phyloP scores from a whole-genome alignment of 2,797 vertebrate genomes.

The Hydrolagus colliei region DNA sequence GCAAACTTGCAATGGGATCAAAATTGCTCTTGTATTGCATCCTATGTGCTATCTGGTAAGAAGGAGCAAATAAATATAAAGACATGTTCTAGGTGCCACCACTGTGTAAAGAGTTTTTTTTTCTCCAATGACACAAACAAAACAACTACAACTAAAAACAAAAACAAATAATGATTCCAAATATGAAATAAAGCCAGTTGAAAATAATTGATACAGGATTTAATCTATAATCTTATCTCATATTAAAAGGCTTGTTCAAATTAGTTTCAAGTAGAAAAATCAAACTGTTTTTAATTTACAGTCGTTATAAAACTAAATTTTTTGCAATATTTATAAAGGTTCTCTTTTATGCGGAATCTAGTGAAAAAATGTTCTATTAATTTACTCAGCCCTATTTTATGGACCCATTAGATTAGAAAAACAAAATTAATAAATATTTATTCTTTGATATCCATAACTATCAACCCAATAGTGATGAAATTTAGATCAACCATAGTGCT shows the following conservation, averaged over 20 bases:
- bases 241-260: background rate
- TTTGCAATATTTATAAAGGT: background rate
- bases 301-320: background rate
- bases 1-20: slow-evolving; percentile 52
- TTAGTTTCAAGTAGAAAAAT: background rate
- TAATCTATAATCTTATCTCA: background rate
- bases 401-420: background rate
- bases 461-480: background rate
- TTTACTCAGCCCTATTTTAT: background rate
- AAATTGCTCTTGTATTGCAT: slow-evolving; percentile 83
- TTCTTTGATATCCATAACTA: background rate
- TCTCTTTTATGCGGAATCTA: background rate
- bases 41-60: slow-evolving; percentile 99
- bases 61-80: slow-evolving; percentile 99
- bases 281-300: background rate
- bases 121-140: background rate
- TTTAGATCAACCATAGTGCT: background rate
- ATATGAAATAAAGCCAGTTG: background rate
- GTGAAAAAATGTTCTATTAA: background rate
- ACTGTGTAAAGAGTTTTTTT: slow-evolving; percentile 63
- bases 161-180: background rate
- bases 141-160: background rate
- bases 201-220: background rate
- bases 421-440: background rate
- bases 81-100: slow-evolving; percentile 99